These are phyloP conservation scores for Ramazzottius varieornatus DNA, from an alignment of 2,888 invertebrate species.

Conservation along the genomic window DNA sequence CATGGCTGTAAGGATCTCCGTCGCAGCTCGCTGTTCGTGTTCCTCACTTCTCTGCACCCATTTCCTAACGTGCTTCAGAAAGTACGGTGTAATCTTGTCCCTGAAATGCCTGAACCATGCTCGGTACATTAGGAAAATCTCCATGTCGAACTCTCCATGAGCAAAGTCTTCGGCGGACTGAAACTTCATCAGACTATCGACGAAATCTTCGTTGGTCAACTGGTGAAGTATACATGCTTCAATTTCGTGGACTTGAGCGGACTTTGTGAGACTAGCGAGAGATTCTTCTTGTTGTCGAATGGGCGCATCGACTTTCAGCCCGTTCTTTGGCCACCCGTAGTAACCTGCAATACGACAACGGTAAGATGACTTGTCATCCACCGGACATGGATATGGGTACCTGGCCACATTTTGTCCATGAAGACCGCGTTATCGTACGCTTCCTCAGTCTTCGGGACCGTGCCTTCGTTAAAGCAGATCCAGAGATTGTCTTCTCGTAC, in stretches of 20 bases:
- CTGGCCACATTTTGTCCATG: conserved; percentile 37
- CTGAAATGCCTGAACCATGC: conserved; percentile 51
- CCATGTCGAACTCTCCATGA: neutral
- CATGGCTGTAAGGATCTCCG: conserved; percentile 49
- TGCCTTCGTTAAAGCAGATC: conserved; percentile 39
- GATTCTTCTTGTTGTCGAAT: neutral
- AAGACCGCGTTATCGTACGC: conserved; percentile 47
- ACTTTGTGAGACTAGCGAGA: too few species aligned
- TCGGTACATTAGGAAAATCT: conserved; percentile 15
- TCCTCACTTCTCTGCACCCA: conserved; percentile 42
- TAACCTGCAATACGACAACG: too few species aligned
- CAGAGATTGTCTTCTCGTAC: conserved; percentile 43
- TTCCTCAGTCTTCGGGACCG: conserved; percentile 33
- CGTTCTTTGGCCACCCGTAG: neutral
- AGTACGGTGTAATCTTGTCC: conserved; percentile 32
- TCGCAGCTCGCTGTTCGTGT: conserved; percentile 49
- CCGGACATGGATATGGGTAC: conserved; percentile 23
- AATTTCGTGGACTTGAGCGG: neutral
- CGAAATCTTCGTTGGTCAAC: neutral
- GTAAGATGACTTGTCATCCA: too few species aligned
- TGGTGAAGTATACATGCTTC: neutral
- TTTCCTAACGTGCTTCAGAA: conserved; percentile 36
- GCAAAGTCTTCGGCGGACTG: neutral
- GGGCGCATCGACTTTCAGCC: neutral
- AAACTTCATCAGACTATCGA: neutral